Percentiles rank a stretch among this genome's conserved stretches.
Evolutionary conservation across 1,140 invertebrate species (phyloP).

Genomic region (Drosophila nasuta): DNA sequence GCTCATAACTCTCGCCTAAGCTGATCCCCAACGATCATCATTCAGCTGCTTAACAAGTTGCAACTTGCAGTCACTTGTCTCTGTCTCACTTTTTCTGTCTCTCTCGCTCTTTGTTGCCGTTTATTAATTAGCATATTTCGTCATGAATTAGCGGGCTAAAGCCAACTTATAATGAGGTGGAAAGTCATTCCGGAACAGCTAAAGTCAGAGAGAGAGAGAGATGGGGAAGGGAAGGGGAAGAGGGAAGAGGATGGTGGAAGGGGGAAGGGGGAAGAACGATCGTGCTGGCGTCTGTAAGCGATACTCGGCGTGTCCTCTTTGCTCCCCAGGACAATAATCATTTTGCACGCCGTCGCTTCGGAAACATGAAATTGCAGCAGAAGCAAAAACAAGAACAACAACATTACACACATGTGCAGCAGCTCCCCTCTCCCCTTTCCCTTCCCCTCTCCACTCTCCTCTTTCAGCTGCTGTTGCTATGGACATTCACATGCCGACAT

Average conservation of each 20-base stretch:
- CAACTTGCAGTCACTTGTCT: background rate
- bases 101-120: slow-evolving; percentile 8
- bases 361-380: slow-evolving; percentile 72
- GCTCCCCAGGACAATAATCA: slow-evolving; percentile 63
- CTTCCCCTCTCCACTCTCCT: background rate
- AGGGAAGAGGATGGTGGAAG: background rate
- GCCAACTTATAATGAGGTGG: slow-evolving; percentile 65
- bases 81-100: background rate
- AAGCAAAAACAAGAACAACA: slow-evolving; percentile 38
- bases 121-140: slow-evolving; percentile 77
- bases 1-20: slow-evolving; percentile 18
- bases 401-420: slow-evolving; percentile 29
- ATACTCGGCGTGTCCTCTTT: slow-evolving; percentile 29
- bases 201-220: too few species aligned
- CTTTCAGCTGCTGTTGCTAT: background rate
- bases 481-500: slow-evolving; percentile 50
- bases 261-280: background rate
- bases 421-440: background rate
- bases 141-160: slow-evolving; percentile 65
- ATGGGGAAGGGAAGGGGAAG: too few species aligned
- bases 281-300: slow-evolving; percentile 36
- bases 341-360: slow-evolving; percentile 60
- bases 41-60: slow-evolving; percentile 26
- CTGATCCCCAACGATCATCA: background rate
- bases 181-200: slow-evolving; percentile 44